A percentile compares a stretch with the other conserved stretches of the same genome.
phyloP scores from a whole-genome alignment of 2,113 vertebrate species.

The Rattus rattus region DNA sequence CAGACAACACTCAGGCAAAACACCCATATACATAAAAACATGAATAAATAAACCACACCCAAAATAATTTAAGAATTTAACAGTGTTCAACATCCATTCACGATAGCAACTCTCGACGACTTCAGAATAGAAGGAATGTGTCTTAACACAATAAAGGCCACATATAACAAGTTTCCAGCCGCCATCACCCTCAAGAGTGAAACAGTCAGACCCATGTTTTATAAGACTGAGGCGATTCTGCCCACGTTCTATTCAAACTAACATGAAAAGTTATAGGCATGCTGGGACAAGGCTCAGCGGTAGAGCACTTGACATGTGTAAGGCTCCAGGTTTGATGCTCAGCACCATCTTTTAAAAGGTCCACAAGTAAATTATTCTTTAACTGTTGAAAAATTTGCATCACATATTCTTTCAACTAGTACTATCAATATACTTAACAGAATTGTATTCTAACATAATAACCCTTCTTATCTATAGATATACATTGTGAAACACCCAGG shows the following conservation, averaged over 20 bases:
- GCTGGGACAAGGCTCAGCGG: not conserved
- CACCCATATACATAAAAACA: not conserved
- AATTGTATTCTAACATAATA: not conserved
- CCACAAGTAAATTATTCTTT: conserved; percentile 1
- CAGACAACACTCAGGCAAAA: not conserved
- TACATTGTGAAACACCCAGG: not conserved
- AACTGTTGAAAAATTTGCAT: not conserved
- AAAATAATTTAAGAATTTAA: not conserved
- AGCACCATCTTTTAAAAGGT: not conserved
- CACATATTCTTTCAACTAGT: not conserved
- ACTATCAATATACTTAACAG: not conserved
- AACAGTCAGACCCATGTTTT: not conserved
- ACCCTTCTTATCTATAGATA: not conserved
- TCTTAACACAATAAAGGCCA: not conserved
- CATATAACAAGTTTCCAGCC: not conserved
- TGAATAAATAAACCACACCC: not conserved
- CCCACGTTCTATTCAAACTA: not conserved
- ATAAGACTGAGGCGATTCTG: not conserved
- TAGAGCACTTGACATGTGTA: not conserved
- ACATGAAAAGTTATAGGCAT: not conserved
- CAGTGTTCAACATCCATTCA: not conserved
- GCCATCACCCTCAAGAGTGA: not conserved
- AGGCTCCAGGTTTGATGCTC: not conserved
- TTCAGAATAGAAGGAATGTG: not conserved
- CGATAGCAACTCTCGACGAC: not conserved